Base-by-base conservation (phyloP, 2,888 invertebrate species). In the Tromatobia lineatoria region DNA sequence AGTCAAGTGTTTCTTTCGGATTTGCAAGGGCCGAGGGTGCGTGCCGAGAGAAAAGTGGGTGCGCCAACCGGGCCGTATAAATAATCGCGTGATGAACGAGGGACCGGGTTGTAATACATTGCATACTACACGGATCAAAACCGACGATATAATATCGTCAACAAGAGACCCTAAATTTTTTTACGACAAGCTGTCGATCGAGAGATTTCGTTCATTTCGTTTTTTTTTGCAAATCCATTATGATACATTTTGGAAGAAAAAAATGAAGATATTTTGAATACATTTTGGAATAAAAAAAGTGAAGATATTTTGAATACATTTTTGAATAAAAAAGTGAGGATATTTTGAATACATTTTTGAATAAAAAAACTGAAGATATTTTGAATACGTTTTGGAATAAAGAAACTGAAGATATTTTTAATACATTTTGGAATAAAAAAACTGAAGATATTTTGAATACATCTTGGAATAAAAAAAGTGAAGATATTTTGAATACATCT, bases 11-110 rank as follows among this genome's bases (percentile, higher is more conserved):
- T 42, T 78, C 50, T 59, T 50, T 42, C 20, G 15, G 45, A 70
- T 69, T 52, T 52, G 20, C 20, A 45, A 50, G 29, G 45, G 3
- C 8, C 54, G 54, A 23, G 78, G 73, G 78, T 82, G 82, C 74
- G 78, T 78, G 82, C 69, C 52, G 50, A 59, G 20, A 50, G n/a
- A 70, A 64, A 82, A 74, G 74, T 59, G 74, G 52, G 78, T 57
- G 79, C n/a, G 66, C 45, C 79, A 79, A 76, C 29, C 79, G 75
- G 47, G 70, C 75, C 70, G 74, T 83, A 80, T 71, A 59, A 81
- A 71, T 73, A 77, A 81, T 84, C 77, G 83, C 81, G 83, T 84
- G 83, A 84, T 84, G 54, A 67, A 77, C 81, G 81, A 73, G 67
- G 52, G 64, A 67, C 45, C 66, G 34, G 34, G 20, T 66, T 79